These are phyloP conservation scores for Sebastes paucispinis DNA, from an alignment of 2,797 vertebrate species.

Conservation along the genomic window DNA sequence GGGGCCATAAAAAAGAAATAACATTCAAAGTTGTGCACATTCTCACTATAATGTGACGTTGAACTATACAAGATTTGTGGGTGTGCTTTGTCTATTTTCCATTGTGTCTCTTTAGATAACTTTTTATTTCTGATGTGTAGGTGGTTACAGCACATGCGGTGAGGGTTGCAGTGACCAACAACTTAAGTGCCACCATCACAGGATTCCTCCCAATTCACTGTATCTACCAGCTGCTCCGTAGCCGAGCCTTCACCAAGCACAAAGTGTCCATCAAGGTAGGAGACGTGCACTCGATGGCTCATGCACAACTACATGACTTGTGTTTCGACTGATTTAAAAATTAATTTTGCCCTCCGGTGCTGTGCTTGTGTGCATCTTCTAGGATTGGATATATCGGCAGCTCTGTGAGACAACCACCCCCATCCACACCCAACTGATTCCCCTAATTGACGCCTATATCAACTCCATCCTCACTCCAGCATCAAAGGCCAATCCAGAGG, in stretches of 20 bases:
- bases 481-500: conserved; percentile 97
- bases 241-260: conserved; percentile 98
- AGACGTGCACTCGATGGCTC: not conserved
- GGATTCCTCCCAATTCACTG: conserved; percentile 99
- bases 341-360: not conserved
- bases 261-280: conserved; percentile 98
- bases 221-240: conserved; percentile 97
- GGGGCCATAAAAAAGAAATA: not conserved
- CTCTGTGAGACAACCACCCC: conserved; percentile 95
- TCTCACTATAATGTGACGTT: not conserved
- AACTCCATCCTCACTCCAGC: conserved; percentile 98
- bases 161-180: conserved; percentile 95
- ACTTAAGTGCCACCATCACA: conserved; percentile 94
- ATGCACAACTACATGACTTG: not conserved
- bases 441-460: conserved; percentile 96
- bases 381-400: conserved; percentile 99
- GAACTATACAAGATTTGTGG: not conserved
- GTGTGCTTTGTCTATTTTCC: not conserved
- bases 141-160: conserved; percentile 99
- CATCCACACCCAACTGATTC: conserved; percentile 95
- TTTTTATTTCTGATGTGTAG: conserved; percentile 68
- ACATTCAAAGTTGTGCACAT: not conserved
- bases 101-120: not conserved
- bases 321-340: not conserved
- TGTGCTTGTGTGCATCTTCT: not conserved